These are phyloP conservation scores for Sphecodes monilicornis DNA, from an alignment of 2,888 invertebrate species.

Conservation along the genomic window DNA sequence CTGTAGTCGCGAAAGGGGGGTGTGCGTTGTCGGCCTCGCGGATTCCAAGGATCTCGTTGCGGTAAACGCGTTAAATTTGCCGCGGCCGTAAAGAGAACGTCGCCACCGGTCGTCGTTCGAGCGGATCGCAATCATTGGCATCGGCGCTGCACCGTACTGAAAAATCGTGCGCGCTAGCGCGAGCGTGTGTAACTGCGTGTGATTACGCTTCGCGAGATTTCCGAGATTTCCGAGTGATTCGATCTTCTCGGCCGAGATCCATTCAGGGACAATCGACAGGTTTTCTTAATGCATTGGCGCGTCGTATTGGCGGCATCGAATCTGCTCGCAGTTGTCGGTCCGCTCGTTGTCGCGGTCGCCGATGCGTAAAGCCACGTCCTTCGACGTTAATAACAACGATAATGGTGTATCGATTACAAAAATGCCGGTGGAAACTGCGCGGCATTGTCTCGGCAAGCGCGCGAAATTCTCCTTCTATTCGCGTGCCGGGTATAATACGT, in stretches of 20 bases:
- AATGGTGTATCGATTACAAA: constrained; percentile 37
- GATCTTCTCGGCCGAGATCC: constrained; percentile 61
- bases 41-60: constrained; percentile 25
- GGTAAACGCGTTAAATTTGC: constrained; percentile 32
- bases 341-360: constrained; percentile 51
- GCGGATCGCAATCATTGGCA: constrained; percentile 44
- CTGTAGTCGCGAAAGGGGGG: background rate
- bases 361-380: constrained; percentile 72
- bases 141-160: background rate
- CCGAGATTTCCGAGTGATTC: constrained; percentile 65
- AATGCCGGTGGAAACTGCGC: constrained; percentile 34
- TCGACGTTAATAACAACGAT: constrained; percentile 61
- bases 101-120: constrained; percentile 43
- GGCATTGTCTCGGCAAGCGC: constrained; percentile 27
- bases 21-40: constrained; percentile 20
- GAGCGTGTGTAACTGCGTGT: constrained; percentile 22
- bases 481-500: background rate
- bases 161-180: background rate
- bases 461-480: background rate
- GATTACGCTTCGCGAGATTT: constrained; percentile 57
- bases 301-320: constrained; percentile 10
- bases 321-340: constrained; percentile 16
- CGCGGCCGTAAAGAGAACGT: constrained; percentile 52
- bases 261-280: constrained; percentile 70
- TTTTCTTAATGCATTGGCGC: constrained; percentile 44